A percentile compares a stretch with the other conserved stretches of the same genome.
phyloP scores from a whole-genome alignment of 1,140 invertebrate species.

The Achatina immaculata region DNA sequence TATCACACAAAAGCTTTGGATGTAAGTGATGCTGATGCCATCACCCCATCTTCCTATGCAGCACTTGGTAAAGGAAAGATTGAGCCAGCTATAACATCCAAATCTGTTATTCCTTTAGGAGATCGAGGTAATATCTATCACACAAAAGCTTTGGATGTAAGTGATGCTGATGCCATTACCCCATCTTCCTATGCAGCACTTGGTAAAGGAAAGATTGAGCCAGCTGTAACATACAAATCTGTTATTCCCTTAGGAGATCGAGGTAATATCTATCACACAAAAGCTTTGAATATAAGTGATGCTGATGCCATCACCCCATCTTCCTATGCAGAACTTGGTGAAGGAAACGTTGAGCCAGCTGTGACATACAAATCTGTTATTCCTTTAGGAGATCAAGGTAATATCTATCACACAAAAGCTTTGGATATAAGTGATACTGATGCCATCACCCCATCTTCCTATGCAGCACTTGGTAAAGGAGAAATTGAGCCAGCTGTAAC shows the following conservation, averaged over 20 bases:
- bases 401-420: conserved; percentile 14
- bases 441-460: not conserved
- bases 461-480: not conserved
- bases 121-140: conserved; percentile 29
- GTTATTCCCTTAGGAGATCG: conserved; percentile 7
- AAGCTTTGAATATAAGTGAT: conserved; percentile 19
- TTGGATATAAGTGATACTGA: conserved; percentile 27
- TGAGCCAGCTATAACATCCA: not conserved
- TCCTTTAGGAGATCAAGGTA: conserved; percentile 9
- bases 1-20: conserved; percentile 29
- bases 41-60: not conserved
- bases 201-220: not conserved
- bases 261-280: conserved; percentile 26
- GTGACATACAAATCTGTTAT: not conserved
- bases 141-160: conserved; percentile 34
- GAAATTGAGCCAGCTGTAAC: not conserved
- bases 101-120: conserved; percentile 7
- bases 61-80: not conserved
- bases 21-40: conserved; percentile 14
- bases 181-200: not conserved
- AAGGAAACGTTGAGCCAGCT: not conserved
- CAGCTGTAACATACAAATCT: not conserved
- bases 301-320: not conserved
- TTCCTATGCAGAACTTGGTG: not conserved
- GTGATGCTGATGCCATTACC: conserved; percentile 13